Percentiles rank a stretch among this genome's conserved stretches.
Evolutionary conservation across 2,113 vertebrate species (phyloP).

Genomic region (Protobothrops mucrosquamatus): DNA sequence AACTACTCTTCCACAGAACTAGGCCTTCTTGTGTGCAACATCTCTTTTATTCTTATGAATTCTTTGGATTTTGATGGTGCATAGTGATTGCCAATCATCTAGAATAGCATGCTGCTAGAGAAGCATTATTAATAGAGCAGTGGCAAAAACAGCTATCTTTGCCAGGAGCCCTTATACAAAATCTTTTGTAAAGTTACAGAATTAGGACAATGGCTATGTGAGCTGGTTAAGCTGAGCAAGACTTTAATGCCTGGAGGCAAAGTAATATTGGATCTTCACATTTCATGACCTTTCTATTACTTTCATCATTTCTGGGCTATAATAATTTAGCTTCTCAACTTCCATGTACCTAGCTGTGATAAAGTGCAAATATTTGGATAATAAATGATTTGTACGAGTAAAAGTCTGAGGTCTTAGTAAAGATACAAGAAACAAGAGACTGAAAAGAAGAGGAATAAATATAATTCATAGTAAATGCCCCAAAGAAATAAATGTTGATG

Average conservation of each 20-base stretch:
- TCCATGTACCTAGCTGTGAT: neutral
- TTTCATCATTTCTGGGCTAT: conserved; percentile 30
- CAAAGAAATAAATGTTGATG: conserved; percentile 25
- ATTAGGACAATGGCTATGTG: neutral
- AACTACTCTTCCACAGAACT: neutral
- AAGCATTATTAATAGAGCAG: neutral
- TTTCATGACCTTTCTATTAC: conserved; percentile 31
- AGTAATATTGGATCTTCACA: conserved; percentile 10
- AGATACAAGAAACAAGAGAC: neutral
- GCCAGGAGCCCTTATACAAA: neutral
- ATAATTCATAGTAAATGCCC: conserved; percentile 15
- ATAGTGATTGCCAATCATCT: neutral
- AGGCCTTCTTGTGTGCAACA: neutral
- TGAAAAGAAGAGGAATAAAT: neutral
- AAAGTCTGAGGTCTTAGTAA: neutral
- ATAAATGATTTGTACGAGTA: conserved; percentile 38
- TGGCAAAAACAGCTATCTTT: neutral
- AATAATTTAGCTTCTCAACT: conserved; percentile 5
- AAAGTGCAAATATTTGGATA: conserved; percentile 31
- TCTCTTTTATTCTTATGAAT: neutral
- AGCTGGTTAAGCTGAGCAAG: neutral
- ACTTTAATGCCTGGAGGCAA: neutral
- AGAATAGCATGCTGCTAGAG: neutral
- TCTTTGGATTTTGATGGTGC: neutral
- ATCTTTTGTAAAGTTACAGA: neutral